A percentile compares a stretch with the other conserved stretches of the same genome.
phyloP scores from a whole-genome alignment of 2,888 invertebrate genomes.

The Andrena marginata region DNA sequence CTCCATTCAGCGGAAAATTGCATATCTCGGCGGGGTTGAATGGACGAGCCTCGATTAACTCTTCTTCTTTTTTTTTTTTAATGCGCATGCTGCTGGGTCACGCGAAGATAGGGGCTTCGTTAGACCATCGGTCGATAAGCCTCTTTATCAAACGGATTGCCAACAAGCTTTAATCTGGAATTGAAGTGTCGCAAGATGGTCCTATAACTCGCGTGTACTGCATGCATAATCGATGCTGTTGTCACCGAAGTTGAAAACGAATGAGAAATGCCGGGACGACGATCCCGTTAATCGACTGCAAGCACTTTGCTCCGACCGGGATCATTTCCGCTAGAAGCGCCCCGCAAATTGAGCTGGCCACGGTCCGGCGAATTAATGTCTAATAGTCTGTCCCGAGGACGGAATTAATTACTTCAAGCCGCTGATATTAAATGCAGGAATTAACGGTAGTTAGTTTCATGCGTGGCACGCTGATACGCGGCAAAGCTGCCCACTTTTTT shows the following conservation, averaged over 20 bases:
- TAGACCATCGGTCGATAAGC: not conserved
- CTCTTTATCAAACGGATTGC: not conserved
- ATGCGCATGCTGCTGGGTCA: not conserved
- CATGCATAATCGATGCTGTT: slow-evolving; percentile 38
- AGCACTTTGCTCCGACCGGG: slow-evolving; percentile 58
- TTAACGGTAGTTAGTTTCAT: slow-evolving; percentile 26
- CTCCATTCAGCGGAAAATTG: slow-evolving; percentile 30
- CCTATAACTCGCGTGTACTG: slow-evolving; percentile 18
- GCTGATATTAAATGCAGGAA: slow-evolving; percentile 45
- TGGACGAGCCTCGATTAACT: slow-evolving; percentile 14
- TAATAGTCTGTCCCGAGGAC: slow-evolving; percentile 62
- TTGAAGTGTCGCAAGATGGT: not conserved
- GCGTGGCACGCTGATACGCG: slow-evolving; percentile 1
- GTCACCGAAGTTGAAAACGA: slow-evolving; percentile 54
- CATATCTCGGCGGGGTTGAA: slow-evolving; percentile 16
- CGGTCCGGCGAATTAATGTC: slow-evolving; percentile 66
- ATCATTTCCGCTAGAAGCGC: slow-evolving; percentile 65
- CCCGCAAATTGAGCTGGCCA: slow-evolving; percentile 67
- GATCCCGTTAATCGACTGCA: slow-evolving; percentile 68
- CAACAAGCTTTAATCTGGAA: not conserved
- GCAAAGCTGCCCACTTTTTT: not conserved
- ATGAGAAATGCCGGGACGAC: slow-evolving; percentile 53
- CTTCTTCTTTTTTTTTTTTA: slow-evolving; percentile 8
- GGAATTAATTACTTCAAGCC: slow-evolving; percentile 66
- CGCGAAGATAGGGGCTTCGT: not conserved